Conservation (phyloP, 64 coral and sea anemone genomes). For the Montipora cactus region DNA sequence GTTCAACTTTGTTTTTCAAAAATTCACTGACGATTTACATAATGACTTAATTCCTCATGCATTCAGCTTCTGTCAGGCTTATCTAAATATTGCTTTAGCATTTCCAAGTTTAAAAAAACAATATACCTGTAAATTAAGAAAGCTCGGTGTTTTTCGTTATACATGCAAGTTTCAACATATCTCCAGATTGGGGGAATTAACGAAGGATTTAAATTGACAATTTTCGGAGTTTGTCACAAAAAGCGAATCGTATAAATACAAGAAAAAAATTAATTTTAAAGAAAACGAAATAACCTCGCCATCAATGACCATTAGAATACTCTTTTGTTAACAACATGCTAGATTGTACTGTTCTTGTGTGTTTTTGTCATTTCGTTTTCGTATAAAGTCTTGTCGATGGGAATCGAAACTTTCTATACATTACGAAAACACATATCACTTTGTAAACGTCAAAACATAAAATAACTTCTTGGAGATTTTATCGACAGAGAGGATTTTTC, state of each 20-base stretch:
- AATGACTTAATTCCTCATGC: conserved; percentile 63
- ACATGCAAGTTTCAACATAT: conserved; percentile 11
- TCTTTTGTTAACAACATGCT: neutral
- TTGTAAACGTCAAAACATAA: neutral
- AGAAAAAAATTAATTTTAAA: conserved; percentile 1
- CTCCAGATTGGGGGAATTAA: neutral
- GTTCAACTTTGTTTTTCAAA: conserved; percentile 35
- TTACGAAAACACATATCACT: neutral
- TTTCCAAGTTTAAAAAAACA: conserved; percentile 74
- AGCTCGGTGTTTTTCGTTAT: neutral
- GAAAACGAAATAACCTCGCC: neutral
- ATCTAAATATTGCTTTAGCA: conserved; percentile 76
- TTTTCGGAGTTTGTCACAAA: neutral
- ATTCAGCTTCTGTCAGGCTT: conserved; percentile 30
- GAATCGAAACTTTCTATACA: neutral
- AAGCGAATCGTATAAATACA: neutral
- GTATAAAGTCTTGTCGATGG: neutral
- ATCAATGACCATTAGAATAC: conserved; percentile 27
- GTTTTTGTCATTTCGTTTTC: conserved; percentile 16
- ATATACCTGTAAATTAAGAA: conserved; percentile 56
- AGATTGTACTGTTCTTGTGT: conserved; percentile 28
- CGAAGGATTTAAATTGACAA: neutral
- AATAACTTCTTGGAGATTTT: neutral
- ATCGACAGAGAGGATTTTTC: neutral
- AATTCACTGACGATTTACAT: conserved; percentile 86